Base-by-base conservation (phyloP, 1,140 invertebrate species). In the Pachyrhynchus sulphureomaculatus region DNA sequence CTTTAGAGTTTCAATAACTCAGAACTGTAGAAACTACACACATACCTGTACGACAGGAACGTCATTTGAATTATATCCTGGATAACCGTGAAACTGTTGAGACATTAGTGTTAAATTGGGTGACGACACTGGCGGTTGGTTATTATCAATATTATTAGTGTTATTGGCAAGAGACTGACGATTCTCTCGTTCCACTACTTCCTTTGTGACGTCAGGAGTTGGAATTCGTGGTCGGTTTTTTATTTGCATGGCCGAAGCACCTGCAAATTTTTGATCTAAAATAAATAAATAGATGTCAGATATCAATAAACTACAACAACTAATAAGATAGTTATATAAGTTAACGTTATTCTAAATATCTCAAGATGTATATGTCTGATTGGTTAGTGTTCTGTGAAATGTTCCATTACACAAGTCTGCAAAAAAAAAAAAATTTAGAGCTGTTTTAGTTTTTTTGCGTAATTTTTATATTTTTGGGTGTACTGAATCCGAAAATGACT, bases 151-250 rank as follows among this genome's bases (percentile, higher is more conserved):
- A 15, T n/a, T n/a, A n/a, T n/a, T n/a, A 44, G 54, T 18, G 60
- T 57, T 9, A 62, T 42, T 45, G 79, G 80, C 20, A 88, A 74
- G 4, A 23, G 37, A 2, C 23, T 48, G 53, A n/a, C 55, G 42
- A 60, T 84, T 84, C 63, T 90, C 88, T 64, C 87, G 81, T 64
- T 89, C 87, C 29, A 83, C 77, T 6, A 86, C 81, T 73, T 91
- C 89, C 74, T 90, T 91, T 10, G 88, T 86, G 0, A 91, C 89
- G 72, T 93, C 91, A 0, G 91, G 91, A 2, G 91, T 93, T 21
- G 91, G 91, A 53, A 93, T 92, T 37, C 91, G 81, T 1, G 91
- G 90, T 42, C 90, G 82, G 66, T 88, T 88, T 69, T 88, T 87
- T 51, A 90, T 76, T 10, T 84, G 82, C 55, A 84, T 80, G 13